Percentiles rank a stretch among this genome's conserved stretches.
These are phyloP conservation scores for Lycia hirtaria DNA, from an alignment of 2,888 invertebrate species.

Conservation along the genomic window DNA sequence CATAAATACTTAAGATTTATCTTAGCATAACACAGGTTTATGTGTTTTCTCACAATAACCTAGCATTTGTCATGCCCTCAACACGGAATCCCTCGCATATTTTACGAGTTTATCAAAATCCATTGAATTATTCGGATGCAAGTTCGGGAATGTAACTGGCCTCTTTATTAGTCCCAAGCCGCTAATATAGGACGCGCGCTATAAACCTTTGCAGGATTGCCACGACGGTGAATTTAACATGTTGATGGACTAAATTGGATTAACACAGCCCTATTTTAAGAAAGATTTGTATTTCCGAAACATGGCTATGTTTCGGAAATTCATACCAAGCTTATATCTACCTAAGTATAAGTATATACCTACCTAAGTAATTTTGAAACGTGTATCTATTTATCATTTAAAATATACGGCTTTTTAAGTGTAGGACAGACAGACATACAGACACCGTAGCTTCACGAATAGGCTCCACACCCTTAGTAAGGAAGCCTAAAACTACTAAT, in stretches of 20 bases:
- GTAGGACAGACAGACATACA: too few species aligned
- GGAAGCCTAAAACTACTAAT: too few species aligned
- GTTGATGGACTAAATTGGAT: conserved; percentile 19
- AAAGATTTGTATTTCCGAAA: conserved; percentile 14
- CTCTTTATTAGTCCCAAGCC: conserved; percentile 56
- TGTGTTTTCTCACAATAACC: neutral
- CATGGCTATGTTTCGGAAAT: neutral
- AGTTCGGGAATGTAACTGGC: conserved; percentile 51
- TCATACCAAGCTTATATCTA: neutral
- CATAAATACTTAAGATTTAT: neutral
- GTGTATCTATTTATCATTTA: too few species aligned
- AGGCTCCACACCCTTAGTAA: too few species aligned
- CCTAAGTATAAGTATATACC: too few species aligned
- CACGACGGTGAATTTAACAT: conserved; percentile 27
- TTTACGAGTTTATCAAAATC: conserved; percentile 52
- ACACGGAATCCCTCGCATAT: conserved; percentile 18
- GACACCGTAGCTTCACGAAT: too few species aligned
- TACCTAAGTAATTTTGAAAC: too few species aligned
- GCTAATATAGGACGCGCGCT: conserved; percentile 49
- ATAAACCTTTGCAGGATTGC: conserved; percentile 44
- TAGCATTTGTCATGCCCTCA: neutral
- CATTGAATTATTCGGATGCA: conserved; percentile 58
- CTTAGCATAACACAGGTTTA: neutral
- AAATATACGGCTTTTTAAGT: too few species aligned
- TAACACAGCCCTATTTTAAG: conserved; percentile 13